Base-by-base conservation (phyloP, 2,888 invertebrate species). In the Nemurella pictetii region DNA sequence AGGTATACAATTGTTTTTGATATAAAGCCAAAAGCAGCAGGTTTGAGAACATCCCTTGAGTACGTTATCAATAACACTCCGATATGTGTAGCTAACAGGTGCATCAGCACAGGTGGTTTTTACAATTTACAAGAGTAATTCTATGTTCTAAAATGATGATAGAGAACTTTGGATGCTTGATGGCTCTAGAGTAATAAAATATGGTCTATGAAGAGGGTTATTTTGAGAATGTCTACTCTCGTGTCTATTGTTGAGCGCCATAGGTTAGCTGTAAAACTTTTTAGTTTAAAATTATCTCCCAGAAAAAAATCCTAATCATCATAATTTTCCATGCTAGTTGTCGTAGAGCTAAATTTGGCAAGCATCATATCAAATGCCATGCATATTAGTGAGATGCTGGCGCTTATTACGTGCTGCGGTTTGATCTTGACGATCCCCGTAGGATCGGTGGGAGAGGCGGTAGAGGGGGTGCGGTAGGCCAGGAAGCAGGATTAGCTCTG, bases 401-500 rank as follows among this genome's bases (percentile, higher is more conserved):
- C 26, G 82, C 12, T 82, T 72, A 55, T 55, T 28, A 82, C 72
- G 72, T 28, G 82, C 72, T n/a, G 82, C 29, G 82, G 82, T 82
- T 30, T 82, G 82, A 82, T 82, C 82, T 72, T 82, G 82, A 72
- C 30, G 29, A 29, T 78, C 29, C 78, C 55, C 82, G 55, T 12
- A 27, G 72, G 72, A 82, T 28, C 78, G 72, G 25, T 27, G 78
- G 15, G 72, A 72, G 27, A 72, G 55, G 35, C 25, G 36, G 28
- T 9, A 12, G 7, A 26, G 5, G 30, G 30, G 36, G 26, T 82
- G 82, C 55, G 82, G 82, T 72, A 72, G 82, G 55, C 82, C 82
- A 82, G 82, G 82, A 36, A 55, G 82, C 82, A 82, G 82, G 82
- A 82, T 82, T 82, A 82, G 72, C 55, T 9, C 82, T 82, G 82